Base-by-base conservation (phyloP, 2,888 invertebrate species). In the Patella pellucida region DNA sequence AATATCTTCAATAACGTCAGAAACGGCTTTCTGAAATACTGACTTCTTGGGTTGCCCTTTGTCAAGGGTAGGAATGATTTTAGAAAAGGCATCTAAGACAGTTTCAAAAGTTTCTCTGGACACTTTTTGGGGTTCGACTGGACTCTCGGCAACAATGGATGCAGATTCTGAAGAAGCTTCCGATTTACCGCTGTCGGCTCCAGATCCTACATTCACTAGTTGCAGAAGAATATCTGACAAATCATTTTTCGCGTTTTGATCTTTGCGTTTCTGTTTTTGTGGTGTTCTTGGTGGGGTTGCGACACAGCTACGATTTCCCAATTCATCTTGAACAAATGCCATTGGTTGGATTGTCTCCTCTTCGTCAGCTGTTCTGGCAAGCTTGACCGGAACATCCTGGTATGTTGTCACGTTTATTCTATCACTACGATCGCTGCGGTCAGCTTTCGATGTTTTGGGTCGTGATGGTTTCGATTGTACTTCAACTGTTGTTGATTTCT, bases 321-420 rank as follows among this genome's bases (percentile, higher is more conserved):
- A 71, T 41, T 72, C 50, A 72, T 81, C 74, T 62, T 67, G 75
- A 23, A 69, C 62, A n/a, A 69, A 72, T 19, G 15, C 14, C 79
- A 78, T 79, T 7, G 79, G 81, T 14, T 68, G 16, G 15, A 78
- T 78, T 15, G 68, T 27, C 19, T 81, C 81, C 68, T 81, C 79
- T 31, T 73, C 77, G 11, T 78, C 71, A n/a, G 68, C 67, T 27
- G 62, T 31, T 14, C 27, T 74, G 3, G 52, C 41, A 12, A 76
- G 69, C n/a, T 74, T 74, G 31, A 68, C n/a, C 16, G 68, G 31
- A 51, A 68, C 19, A 19, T 12, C 14, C 11, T 62, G 62, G 23
- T 15, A 62, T 62, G 62, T 19, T 23, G 62, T 62, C 62, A 62
- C 19, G 3, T 12, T 62, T 62, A 62, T 19, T 23, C 23, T 62